phyloP scores from a whole-genome alignment of 2,888 invertebrate genomes.

The Eurytoma californica region DNA sequence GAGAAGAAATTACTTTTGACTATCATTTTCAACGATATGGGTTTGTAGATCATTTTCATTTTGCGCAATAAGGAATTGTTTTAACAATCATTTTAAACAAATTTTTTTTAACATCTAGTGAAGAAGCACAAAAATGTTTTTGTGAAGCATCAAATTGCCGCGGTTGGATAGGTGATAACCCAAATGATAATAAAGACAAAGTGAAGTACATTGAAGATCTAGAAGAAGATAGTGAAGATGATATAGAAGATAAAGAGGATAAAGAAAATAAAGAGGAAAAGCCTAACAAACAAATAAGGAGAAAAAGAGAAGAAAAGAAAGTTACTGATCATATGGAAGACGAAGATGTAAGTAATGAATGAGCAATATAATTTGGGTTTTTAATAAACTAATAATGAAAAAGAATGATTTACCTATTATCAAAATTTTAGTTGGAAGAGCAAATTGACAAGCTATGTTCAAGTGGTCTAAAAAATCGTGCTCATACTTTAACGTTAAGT shows the following conservation, averaged over 20 bases:
- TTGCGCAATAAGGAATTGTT: background rate
- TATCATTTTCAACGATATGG: slow-evolving; percentile 98
- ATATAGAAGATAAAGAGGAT: slow-evolving; percentile 72
- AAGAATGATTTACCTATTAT: background rate
- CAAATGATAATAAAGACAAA: slow-evolving; percentile 82
- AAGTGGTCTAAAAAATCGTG: slow-evolving; percentile 90
- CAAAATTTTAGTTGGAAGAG: slow-evolving; percentile 79
- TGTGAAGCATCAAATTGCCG: slow-evolving; percentile 93
- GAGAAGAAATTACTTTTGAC: slow-evolving; percentile 98
- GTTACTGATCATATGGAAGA: slow-evolving; percentile 72
- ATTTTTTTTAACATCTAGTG: slow-evolving; percentile 77
- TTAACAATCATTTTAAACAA: slow-evolving; percentile 5
- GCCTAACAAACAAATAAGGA: slow-evolving; percentile 64
- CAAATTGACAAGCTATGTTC: slow-evolving; percentile 88
- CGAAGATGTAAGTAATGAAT: slow-evolving; percentile 72
- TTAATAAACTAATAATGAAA: background rate
- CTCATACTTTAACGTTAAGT: slow-evolving; percentile 91
- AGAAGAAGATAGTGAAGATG: slow-evolving; percentile 67
- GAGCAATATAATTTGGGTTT: background rate
- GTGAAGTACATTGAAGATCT: slow-evolving; percentile 74
- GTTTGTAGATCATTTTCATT: slow-evolving; percentile 75
- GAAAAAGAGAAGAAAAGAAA: slow-evolving; percentile 72
- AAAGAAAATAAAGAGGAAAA: slow-evolving; percentile 71
- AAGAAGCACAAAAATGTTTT: slow-evolving; percentile 96
- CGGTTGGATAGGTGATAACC: slow-evolving; percentile 96